Evolutionary conservation across 2,888 invertebrate species (phyloP).

Genomic region (Drosophila leonis): DNA sequence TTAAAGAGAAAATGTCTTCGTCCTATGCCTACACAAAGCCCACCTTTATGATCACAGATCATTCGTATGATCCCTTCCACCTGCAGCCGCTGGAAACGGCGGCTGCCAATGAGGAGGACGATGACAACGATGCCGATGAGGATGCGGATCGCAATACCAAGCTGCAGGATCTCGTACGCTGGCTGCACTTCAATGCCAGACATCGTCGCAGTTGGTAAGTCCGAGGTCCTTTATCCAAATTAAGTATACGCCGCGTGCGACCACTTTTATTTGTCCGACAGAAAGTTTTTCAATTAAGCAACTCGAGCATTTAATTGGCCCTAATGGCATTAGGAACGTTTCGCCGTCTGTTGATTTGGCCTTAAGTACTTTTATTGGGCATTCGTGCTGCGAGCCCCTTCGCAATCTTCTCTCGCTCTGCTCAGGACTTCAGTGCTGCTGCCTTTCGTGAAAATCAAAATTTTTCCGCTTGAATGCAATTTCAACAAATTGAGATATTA

Average conservation of each 20-base stretch:
- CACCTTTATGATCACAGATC: conserved; percentile 69
- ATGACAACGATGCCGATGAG: conserved; percentile 57
- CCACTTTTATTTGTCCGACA: neutral
- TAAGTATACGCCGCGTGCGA: conserved; percentile 49
- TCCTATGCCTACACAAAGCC: conserved; percentile 61
- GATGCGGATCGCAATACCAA: conserved; percentile 71
- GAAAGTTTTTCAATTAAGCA: conserved; percentile 54
- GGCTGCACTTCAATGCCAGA: conserved; percentile 74
- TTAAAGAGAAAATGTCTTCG: conserved; percentile 50
- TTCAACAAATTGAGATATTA: conserved; percentile 2
- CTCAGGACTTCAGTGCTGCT: too few species aligned
- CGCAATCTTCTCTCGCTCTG: neutral
- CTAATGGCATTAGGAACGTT: conserved; percentile 2
- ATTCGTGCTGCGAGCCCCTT: conserved; percentile 9
- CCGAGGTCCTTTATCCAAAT: conserved; percentile 12
- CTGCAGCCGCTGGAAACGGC: conserved; percentile 29
- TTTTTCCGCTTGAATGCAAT: neutral
- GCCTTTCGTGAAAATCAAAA: neutral
- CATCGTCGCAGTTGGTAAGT: conserved; percentile 75
- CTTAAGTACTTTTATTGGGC: conserved; percentile 24
- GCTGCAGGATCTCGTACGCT: conserved; percentile 77
- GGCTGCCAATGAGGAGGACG: conserved; percentile 33
- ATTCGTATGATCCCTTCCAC: conserved; percentile 68
- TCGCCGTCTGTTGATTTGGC: conserved; percentile 11
- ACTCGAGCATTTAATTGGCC: conserved; percentile 45